Percentiles rank a stretch among this genome's conserved stretches.
Evolutionary conservation across 2,797 vertebrate species (phyloP).

Genomic region (Fringilla coelebs): DNA sequence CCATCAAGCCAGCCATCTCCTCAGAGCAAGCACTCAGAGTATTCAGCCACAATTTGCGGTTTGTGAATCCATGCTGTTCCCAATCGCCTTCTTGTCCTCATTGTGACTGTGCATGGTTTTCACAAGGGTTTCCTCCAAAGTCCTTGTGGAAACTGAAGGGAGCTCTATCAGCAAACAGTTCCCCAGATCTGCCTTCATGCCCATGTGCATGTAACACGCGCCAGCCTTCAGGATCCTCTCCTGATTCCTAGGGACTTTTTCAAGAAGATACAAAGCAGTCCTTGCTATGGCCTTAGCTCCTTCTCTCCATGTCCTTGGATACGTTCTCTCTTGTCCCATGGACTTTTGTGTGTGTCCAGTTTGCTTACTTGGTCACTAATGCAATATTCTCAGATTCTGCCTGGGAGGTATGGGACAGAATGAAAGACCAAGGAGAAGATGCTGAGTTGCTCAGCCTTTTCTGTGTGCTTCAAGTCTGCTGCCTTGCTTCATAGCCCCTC

Average conservation of each 20-base stretch:
- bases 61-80: not conserved
- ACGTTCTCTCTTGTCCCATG: not conserved
- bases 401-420: not conserved
- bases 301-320: not conserved
- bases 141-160: not conserved
- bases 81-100: not conserved
- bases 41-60: not conserved
- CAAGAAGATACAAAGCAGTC: not conserved
- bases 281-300: not conserved
- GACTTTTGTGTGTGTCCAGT: no score
- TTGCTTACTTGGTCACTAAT: not conserved
- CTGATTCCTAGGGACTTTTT: not conserved
- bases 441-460: not conserved
- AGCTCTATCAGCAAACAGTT: not conserved
- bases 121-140: not conserved
- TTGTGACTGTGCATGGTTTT: not conserved
- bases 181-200: not conserved
- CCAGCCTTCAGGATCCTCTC: not conserved
- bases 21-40: not conserved
- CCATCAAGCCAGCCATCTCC: not conserved
- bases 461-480: not conserved
- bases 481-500: not conserved
- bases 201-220: not conserved
- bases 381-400: not conserved
- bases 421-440: not conserved